Base-by-base conservation (phyloP, 2,797 vertebrate species). In the Catostomus latipinnis region DNA sequence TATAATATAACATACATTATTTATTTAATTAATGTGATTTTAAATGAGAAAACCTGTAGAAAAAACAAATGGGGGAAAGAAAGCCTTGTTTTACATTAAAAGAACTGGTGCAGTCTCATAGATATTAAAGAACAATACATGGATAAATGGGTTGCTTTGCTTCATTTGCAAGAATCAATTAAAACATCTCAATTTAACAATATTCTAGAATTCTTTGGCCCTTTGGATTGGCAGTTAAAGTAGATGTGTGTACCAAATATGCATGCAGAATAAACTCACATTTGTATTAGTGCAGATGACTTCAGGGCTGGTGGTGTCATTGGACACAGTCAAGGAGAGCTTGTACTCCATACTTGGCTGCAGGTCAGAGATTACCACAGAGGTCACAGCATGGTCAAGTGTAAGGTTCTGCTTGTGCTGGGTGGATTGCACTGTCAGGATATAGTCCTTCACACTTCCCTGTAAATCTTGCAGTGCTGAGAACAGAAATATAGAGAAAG, bases 381-480 rank as follows among this genome's bases (percentile, higher is more conserved):
- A 93, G 80, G 90, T 90, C 80, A 90, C 87, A 81, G 92, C 88
- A 8, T 92, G 86, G n/a, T 90, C 88, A 81, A 96, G 92, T 66
- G 82, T 86, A 57, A 93, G 82, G 67, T 91, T 92, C 86, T 87
- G 92, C 65, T 87, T 89, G 10, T 89, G 89, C 76, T 83, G 80
- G 75, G 88, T 83, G 72, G 95, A 94, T 81, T 91, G 91, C 86
- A 96, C 83, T 71, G 88, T 88, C 9, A 98, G 88, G 14, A 89
- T 93, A 76, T 96, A 98, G 74, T 89, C 90, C 45, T 94, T 94
- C 83, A 96, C 92, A 5, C 90, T 92, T 74, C 96, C 97, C 89
- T 98, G 97, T 46, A 98, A 91, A 86, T 96, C 95, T 75, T 94
- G 91, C n/a, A 96, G 63, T 76, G 94, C 97, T 98, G 83, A 57